Conservation (phyloP, 1,140 invertebrate genomes). For the Phymorhynchus buccinoides region DNA sequence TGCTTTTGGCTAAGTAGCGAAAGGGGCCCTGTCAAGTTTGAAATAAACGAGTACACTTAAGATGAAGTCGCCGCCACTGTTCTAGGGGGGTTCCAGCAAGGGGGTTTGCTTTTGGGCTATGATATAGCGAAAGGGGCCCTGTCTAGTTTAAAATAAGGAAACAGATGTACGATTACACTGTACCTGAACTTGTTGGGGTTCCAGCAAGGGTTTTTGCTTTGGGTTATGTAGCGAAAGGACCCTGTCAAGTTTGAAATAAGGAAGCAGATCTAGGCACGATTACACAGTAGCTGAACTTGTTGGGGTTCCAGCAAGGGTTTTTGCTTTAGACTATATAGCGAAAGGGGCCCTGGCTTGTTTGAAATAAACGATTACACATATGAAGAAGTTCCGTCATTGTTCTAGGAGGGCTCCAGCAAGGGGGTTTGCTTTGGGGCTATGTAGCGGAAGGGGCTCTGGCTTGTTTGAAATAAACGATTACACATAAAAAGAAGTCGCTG, state of each 20-base stretch:
- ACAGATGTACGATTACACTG: too few relatives aligned
- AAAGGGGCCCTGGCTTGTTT: constrained; percentile 29
- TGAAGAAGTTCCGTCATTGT: constrained; percentile 27
- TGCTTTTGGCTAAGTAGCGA: constrained; percentile 23
- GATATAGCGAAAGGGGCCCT: constrained; percentile 32
- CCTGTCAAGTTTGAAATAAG: too few relatives aligned
- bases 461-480: too few relatives aligned
- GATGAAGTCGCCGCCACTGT: constrained; percentile 22
- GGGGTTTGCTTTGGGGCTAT: constrained; percentile 21
- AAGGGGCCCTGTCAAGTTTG: constrained; percentile 32
- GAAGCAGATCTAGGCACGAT: too few relatives aligned
- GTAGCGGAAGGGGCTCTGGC: constrained; percentile 27
- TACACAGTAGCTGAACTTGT: too few relatives aligned
- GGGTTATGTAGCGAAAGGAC: constrained; percentile 12
- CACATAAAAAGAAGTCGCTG: too few relatives aligned
- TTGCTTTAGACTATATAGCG: constrained; percentile 23
- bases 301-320: constrained; percentile 36
- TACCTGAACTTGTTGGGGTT: constrained; percentile 32
- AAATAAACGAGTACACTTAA: too few relatives aligned
- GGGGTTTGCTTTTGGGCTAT: constrained; percentile 22
- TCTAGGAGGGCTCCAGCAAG: constrained; percentile 34
- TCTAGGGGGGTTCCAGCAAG: constrained; percentile 35
- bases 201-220: constrained; percentile 37
- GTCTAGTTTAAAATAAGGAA: too few relatives aligned
- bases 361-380: too few relatives aligned